Base-by-base conservation (phyloP, 2,113 vertebrate genomes). In the Xyrauchen texanus region DNA sequence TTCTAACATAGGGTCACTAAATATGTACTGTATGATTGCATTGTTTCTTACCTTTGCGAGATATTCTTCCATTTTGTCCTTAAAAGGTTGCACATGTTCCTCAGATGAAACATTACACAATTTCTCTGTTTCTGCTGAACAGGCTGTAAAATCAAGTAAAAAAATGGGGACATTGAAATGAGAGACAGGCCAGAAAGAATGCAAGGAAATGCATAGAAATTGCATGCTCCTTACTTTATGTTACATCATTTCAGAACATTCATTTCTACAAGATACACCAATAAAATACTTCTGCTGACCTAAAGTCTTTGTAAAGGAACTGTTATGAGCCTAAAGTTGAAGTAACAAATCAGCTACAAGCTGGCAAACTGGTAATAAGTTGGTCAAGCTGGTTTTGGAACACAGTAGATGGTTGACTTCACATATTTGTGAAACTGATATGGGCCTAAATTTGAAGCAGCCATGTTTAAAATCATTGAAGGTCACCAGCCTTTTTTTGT, bases 21-120 rank as follows among this genome's bases (percentile, higher is more conserved):
- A 74, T 45, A 63, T 74, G 58, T 34, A 34, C 3, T 34, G 21
- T 8, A 45, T 9, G 46, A 13, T 64, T 80, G 16, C 16, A 53
- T 7, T 42, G 21, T 5, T 65, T 46, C 91, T 94, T 94, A 98
- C 96, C 96, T 95, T 93, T 92, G 85, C 90, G 71, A 98, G 91
- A 91, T 98, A 99, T 73, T 87, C 90, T 5, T 96, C 95, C 95
- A 98, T 98, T 88, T 94, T 97, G 83, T 95, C 92, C 91, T 96
- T 97, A 91, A 98, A 99, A 65, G 98, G 98, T 76, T 99, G 96
- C 81, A 97, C 91, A 85, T 95, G 94, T 61, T 97, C 95, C 81
- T 94, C 91, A 65, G 95, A 93, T 60, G 96, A 98, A 66, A 93
- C 84, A 83, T 94, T 94, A 90, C 94, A 98, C 81, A 98, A 96